These are phyloP conservation scores for Helicolenus hilgendorfi DNA, from an alignment of 2,797 vertebrate genomes.

Conservation along the genomic window DNA sequence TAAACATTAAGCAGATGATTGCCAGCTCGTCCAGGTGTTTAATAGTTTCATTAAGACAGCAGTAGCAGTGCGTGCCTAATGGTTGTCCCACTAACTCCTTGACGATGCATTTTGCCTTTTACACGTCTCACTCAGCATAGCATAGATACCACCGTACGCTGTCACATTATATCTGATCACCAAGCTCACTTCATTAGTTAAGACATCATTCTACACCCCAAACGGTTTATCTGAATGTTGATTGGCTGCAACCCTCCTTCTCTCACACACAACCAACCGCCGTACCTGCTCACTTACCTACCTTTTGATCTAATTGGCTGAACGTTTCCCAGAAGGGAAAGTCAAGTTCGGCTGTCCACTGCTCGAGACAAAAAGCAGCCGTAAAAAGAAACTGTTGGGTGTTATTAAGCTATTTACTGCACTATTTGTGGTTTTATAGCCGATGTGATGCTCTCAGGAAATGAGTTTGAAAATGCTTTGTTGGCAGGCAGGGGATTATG, in stretches of 20 bases:
- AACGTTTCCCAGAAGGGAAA: conserved; percentile 4
- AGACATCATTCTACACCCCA: neutral
- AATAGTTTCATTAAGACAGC: neutral
- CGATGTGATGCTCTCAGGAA: conserved; percentile 69
- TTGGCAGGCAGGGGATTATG: conserved; percentile 76
- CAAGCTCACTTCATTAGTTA: neutral
- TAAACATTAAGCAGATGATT: neutral
- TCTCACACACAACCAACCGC: neutral
- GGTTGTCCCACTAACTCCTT: neutral
- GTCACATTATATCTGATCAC: neutral
- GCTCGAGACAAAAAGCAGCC: conserved; percentile 44
- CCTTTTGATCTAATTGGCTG: conserved; percentile 20
- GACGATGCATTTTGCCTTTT: neutral
- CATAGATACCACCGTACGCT: neutral
- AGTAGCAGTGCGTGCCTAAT: neutral
- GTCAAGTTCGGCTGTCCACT: conserved; percentile 28
- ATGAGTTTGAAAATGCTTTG: conserved; percentile 82
- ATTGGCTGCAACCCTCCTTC: neutral
- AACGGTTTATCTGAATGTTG: neutral
- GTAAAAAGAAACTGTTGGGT: conserved; percentile 48
- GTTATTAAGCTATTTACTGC: conserved; percentile 78
- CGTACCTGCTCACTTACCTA: conserved; percentile 11
- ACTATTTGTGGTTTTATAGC: conserved; percentile 76
- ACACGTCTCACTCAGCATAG: neutral
- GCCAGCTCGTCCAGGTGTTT: conserved; percentile 16